These are phyloP conservation scores for Thera britannica DNA, from an alignment of 2,888 invertebrate species.

Conservation along the genomic window DNA sequence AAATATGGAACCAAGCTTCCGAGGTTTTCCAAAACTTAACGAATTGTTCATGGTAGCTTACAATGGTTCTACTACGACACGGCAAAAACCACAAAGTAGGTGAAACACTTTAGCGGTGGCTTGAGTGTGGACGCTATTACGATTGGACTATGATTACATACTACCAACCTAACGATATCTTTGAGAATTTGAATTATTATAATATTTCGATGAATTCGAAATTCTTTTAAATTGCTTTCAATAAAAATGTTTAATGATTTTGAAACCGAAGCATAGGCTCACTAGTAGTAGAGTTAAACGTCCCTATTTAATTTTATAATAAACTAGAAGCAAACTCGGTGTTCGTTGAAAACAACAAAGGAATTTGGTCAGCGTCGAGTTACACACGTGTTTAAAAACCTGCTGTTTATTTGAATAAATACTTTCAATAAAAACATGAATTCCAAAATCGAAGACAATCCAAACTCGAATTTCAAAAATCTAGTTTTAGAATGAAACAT, in stretches of 20 bases:
- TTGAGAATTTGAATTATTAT: too few species aligned
- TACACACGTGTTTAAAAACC: slow-evolving; percentile 30
- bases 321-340: too few species aligned
- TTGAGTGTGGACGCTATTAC: background rate
- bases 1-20: background rate
- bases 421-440: slow-evolving; percentile 24
- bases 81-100: background rate
- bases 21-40: background rate
- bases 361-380: background rate
- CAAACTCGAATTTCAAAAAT: slow-evolving; percentile 27
- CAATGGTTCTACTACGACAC: background rate
- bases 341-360: background rate
- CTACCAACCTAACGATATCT: background rate
- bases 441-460: background rate
- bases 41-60: background rate
- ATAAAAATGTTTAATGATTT: too few species aligned
- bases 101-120: too few species aligned
- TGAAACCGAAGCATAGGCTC: too few species aligned
- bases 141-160: background rate
- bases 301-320: too few species aligned
- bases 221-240: too few species aligned
- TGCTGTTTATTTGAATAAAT: slow-evolving; percentile 4
- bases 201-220: too few species aligned
- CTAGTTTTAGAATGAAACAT: slow-evolving; percentile 34
- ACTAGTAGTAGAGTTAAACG: too few species aligned